A percentile compares a stretch with the other conserved stretches of the same genome.
Conservation (phyloP, 2,888 invertebrate species). For the Cecidostiba fungosa region DNA sequence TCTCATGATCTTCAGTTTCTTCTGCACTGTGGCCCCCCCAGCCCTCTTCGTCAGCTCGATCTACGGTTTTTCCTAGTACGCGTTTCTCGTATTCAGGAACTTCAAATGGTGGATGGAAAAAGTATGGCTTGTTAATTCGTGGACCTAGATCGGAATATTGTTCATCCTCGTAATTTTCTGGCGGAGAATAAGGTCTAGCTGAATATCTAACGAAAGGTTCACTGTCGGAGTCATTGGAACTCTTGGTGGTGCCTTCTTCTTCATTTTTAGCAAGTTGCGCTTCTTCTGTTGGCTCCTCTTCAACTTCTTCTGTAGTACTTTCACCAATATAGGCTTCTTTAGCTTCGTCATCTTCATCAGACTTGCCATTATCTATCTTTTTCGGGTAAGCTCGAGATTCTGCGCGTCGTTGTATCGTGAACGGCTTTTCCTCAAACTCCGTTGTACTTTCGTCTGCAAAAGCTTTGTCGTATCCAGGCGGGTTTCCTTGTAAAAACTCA, state of each 20-base stretch:
- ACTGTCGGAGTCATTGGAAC: constrained; percentile 63
- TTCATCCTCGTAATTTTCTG: constrained; percentile 74
- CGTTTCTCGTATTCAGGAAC: constrained; percentile 65
- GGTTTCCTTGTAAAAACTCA: constrained; percentile 66
- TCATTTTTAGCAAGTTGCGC: constrained; percentile 42
- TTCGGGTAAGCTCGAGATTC: constrained; percentile 53
- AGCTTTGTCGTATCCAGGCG: constrained; percentile 67
- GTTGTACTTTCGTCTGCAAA: constrained; percentile 56
- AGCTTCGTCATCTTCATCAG: constrained; percentile 56
- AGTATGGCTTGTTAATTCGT: constrained; percentile 74
- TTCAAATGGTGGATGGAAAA: constrained; percentile 74
- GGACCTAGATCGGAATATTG: constrained; percentile 73
- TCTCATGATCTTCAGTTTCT: constrained; percentile 66
- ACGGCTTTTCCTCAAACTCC: constrained; percentile 45
- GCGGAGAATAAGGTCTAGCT: constrained; percentile 73
- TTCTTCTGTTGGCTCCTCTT: constrained; percentile 48
- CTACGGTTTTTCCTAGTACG: constrained; percentile 57
- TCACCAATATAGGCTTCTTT: constrained; percentile 57
- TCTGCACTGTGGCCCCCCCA: constrained; percentile 58
- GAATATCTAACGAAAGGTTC: constrained; percentile 70
- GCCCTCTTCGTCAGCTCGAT: constrained; percentile 58
- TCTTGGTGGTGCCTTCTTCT: constrained; percentile 57
- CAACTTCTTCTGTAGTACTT: constrained; percentile 49
- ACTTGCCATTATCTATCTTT: constrained; percentile 55
- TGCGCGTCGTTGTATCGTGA: constrained; percentile 34